Conservation (phyloP, 2,888 invertebrate genomes). For the Eilema griseolum region DNA sequence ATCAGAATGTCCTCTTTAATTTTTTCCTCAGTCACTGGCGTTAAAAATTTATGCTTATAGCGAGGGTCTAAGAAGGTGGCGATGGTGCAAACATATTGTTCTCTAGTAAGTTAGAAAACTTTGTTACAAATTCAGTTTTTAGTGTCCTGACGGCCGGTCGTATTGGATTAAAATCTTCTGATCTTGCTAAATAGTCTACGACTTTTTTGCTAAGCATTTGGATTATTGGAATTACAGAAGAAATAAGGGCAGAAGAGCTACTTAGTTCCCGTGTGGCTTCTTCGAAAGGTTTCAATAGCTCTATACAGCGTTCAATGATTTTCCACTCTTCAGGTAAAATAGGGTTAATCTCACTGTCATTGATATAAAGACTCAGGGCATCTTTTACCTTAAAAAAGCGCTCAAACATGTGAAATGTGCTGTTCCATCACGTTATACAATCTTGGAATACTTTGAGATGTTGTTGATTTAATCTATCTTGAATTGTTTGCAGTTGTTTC, state of each 20-base stretch:
- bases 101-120: constrained; percentile 5
- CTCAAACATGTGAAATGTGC: constrained; percentile 50
- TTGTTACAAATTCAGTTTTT: background rate
- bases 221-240: constrained; percentile 3
- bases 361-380: constrained; percentile 38
- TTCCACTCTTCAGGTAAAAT: constrained; percentile 4
- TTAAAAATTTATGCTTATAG: constrained; percentile 1
- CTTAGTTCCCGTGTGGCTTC: constrained; percentile 2
- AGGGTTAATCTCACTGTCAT: background rate
- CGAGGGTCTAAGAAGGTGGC: constrained; percentile 5
- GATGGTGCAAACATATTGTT: constrained; percentile 5
- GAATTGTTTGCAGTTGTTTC: no score
- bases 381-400: constrained; percentile 47
- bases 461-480: constrained; percentile 40
- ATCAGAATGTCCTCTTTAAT: background rate
- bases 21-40: constrained; percentile 2
- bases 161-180: background rate
- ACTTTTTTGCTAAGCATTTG: constrained; percentile 47
- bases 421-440: constrained; percentile 54
- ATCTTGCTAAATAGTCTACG: constrained; percentile 43
- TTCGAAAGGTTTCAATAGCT: background rate
- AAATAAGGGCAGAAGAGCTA: constrained; percentile 3
- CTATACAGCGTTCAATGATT: background rate
- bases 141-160: constrained; percentile 3
- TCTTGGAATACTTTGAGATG: constrained; percentile 48